Percentiles rank a stretch among this genome's conserved stretches.
Conservation (phyloP, 2,113 vertebrate genomes). For the Pelusios castaneus region DNA sequence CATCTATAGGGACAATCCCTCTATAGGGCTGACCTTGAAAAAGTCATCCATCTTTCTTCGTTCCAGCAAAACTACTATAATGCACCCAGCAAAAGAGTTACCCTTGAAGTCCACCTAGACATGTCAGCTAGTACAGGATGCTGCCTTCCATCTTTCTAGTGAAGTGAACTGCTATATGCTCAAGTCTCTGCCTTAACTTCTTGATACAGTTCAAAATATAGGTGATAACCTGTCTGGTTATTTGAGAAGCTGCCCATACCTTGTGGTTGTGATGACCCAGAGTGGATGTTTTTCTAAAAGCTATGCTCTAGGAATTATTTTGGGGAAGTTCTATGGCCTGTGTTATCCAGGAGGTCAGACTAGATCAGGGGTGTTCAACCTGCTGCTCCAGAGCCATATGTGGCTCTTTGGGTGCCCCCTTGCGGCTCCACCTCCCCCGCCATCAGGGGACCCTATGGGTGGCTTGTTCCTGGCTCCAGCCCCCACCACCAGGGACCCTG, state of each 20-base stretch:
- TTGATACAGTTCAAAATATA: background rate
- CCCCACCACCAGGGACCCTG: too few species aligned
- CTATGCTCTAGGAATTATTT: background rate
- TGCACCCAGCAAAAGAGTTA: background rate
- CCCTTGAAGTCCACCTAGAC: background rate
- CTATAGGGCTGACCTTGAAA: background rate
- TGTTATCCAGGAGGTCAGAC: background rate
- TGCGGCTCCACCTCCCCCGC: too few species aligned
- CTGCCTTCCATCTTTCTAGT: accelerated
- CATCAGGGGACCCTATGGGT: too few species aligned
- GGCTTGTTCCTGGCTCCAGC: too few species aligned
- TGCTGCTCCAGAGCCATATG: too few species aligned
- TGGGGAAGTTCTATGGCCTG: background rate
- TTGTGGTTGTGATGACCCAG: background rate
- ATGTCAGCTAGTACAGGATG: background rate
- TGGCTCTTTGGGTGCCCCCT: too few species aligned
- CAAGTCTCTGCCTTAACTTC: background rate
- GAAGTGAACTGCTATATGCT: background rate
- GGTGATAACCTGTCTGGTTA: background rate
- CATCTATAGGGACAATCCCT: background rate
- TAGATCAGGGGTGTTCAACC: too few species aligned
- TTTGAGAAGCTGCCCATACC: background rate
- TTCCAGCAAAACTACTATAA: background rate
- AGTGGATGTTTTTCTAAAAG: background rate
- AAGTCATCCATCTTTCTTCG: background rate